Evolutionary conservation across 2,113 vertebrate genomes (phyloP).

Genomic region (Tragelaphus scriptus): DNA sequence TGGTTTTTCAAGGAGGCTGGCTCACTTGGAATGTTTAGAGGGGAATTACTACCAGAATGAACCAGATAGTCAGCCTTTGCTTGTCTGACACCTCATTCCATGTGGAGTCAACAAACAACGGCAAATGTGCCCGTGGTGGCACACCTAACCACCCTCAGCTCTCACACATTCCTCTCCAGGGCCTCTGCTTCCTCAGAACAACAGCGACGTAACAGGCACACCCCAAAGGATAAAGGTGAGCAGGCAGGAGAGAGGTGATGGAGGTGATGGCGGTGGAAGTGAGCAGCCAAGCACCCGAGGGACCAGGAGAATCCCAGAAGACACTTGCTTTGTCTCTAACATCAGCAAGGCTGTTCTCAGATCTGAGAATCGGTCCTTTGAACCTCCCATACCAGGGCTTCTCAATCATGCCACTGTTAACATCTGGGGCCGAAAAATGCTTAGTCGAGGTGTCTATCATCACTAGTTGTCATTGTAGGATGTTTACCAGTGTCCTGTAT

Average conservation of each 20-base stretch:
- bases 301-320: not conserved
- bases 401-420: not conserved
- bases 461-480: too few relatives aligned
- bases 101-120: not conserved
- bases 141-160: not conserved
- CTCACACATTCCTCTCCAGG: not conserved
- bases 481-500: not conserved
- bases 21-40: not conserved
- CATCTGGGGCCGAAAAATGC: not conserved
- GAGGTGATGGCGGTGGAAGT: not conserved
- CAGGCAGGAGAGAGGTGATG: not conserved
- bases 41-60: not conserved
- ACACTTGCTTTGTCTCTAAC: not conserved
- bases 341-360: not conserved
- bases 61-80: not conserved
- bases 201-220: not conserved
- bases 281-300: not conserved
- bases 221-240: not conserved
- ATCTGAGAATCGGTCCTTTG: not conserved
- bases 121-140: not conserved
- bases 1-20: not conserved
- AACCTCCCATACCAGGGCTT: not conserved
- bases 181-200: not conserved
- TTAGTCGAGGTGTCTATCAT: not conserved
- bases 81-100: not conserved